Conservation (phyloP, 1,140 invertebrate genomes). For the Macrosteles quadrilineatus region DNA sequence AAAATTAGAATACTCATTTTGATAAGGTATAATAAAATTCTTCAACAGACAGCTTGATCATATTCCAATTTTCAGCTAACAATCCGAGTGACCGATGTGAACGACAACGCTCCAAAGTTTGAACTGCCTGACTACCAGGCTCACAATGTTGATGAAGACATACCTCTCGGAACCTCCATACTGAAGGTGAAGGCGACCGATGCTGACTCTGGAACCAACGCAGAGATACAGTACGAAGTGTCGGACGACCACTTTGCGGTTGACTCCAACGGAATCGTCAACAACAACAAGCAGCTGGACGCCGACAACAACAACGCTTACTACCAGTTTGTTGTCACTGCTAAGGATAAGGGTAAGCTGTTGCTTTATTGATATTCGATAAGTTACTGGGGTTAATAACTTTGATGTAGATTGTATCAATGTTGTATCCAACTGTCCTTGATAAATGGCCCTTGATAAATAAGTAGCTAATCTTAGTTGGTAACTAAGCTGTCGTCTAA, state of each 20-base stretch:
- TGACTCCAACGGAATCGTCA: conserved; percentile 86
- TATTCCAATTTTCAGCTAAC: conserved; percentile 76
- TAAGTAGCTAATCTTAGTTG: no score
- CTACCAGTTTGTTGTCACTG: conserved; percentile 90
- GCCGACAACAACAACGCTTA: conserved; percentile 96
- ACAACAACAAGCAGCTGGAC: conserved; percentile 90
- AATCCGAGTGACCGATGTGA: conserved; percentile 91
- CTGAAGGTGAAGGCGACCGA: conserved; percentile 92
- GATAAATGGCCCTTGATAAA: no score
- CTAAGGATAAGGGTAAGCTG: conserved; percentile 78
- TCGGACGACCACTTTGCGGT: conserved; percentile 93
- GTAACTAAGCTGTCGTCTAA: no score
- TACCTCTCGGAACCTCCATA: conserved; percentile 86
- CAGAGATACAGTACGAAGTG: conserved; percentile 90
- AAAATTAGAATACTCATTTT: no score
- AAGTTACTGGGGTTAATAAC: background rate
- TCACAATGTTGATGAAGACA: conserved; percentile 93
- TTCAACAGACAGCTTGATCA: no score
- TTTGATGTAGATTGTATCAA: no score
- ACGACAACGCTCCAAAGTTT: conserved; percentile 93
- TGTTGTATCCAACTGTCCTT: no score
- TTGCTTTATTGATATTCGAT: background rate
- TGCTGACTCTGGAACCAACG: conserved; percentile 88
- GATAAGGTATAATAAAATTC: no score
- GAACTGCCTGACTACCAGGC: conserved; percentile 94